Conservation (phyloP, 2,888 invertebrate species). For the Halocaridina rubra region DNA sequence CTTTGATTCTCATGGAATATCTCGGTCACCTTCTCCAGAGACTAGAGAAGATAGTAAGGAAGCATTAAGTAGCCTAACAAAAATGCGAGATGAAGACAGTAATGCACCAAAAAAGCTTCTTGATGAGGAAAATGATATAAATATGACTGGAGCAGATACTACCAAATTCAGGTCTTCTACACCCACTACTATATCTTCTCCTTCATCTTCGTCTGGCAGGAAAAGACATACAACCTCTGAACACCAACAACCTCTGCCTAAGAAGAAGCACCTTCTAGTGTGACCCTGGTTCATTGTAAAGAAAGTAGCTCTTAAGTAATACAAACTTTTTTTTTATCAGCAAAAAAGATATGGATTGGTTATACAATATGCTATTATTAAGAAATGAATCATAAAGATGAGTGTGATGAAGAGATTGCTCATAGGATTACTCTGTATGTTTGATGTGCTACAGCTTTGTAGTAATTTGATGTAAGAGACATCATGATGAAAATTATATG, state of each 20-base stretch:
- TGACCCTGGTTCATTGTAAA: slow-evolving; percentile 40
- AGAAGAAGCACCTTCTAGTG: slow-evolving; percentile 51
- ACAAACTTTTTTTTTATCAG: no score
- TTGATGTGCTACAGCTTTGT: no score
- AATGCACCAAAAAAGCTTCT: slow-evolving; percentile 35
- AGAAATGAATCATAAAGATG: no score
- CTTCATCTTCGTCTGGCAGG: slow-evolving; percentile 1
- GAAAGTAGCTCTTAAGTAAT: no score
- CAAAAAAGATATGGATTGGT: no score
- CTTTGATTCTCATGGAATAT: slow-evolving; percentile 8
- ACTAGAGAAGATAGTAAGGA: slow-evolving; percentile 37
- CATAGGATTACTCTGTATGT: no score
- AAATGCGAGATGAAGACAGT: slow-evolving; percentile 10
- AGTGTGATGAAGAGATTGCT: no score
- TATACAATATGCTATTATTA: no score
- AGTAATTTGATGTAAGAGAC: no score
- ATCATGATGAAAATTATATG: no score
- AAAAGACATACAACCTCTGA: slow-evolving; percentile 27
- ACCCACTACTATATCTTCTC: background rate
- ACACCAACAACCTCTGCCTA: slow-evolving; percentile 38
- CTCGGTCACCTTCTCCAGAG: slow-evolving; percentile 37
- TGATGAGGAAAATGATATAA: slow-evolving; percentile 30
- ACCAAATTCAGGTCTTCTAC: background rate
- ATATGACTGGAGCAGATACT: background rate
- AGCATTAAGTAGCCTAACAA: slow-evolving; percentile 27